phyloP scores from a whole-genome alignment of 2,888 invertebrate species.

The Leptopilina myrica region DNA sequence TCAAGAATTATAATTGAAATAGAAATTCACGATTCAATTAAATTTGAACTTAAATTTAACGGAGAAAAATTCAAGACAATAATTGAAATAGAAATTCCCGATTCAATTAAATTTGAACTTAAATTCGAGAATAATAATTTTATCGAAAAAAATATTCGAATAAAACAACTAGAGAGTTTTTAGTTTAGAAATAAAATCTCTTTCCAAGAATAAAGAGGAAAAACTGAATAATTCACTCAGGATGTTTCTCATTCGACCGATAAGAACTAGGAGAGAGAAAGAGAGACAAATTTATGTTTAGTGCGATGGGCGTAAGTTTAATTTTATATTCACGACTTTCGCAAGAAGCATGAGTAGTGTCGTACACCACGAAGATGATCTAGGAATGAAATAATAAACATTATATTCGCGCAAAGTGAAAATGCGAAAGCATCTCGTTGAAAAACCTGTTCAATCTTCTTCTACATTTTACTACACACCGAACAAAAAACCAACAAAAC shows the following conservation, averaged over 20 bases:
- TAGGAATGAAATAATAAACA: slow-evolving; percentile 40
- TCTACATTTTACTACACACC: background rate
- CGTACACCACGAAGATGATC: slow-evolving; percentile 28
- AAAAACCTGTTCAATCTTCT: slow-evolving; percentile 40
- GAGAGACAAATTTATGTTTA: slow-evolving; percentile 21
- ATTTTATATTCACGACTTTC: slow-evolving; percentile 40
- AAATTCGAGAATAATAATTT: too few relatives aligned
- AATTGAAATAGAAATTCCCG: too few relatives aligned
- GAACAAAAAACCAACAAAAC: background rate
- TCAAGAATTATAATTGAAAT: too few relatives aligned
- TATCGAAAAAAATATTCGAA: too few relatives aligned
- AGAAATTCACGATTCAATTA: too few relatives aligned
- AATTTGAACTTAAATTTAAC: too few relatives aligned
- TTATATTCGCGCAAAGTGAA: slow-evolving; percentile 37
- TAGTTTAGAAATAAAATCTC: too few relatives aligned
- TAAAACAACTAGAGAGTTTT: too few relatives aligned
- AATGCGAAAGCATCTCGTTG: slow-evolving; percentile 41
- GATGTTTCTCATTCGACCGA: slow-evolving; percentile 5
- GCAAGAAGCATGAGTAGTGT: slow-evolving; percentile 19
- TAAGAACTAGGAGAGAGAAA: slow-evolving; percentile 27
- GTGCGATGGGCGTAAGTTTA: slow-evolving; percentile 35
- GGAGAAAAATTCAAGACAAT: too few relatives aligned
- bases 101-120: too few relatives aligned
- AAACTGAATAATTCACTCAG: slow-evolving; percentile 5
- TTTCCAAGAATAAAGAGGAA: background rate